Evolutionary conservation across 2,113 vertebrate species (phyloP).

Genomic region (Campylorhamphus procurvoides): DNA sequence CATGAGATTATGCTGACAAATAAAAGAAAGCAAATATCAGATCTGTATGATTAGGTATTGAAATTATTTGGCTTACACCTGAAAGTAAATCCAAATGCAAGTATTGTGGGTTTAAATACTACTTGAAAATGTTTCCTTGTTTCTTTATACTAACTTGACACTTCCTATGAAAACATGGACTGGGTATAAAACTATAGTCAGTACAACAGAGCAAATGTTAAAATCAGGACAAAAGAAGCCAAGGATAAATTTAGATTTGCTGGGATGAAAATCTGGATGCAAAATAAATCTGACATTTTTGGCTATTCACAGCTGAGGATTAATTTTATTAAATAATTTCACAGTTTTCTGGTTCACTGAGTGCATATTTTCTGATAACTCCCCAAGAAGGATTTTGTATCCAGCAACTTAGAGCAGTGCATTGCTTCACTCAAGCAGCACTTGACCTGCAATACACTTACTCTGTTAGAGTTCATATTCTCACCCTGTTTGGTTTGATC

Average conservation of each 20-base stretch:
- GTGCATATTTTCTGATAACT: constrained; percentile 27
- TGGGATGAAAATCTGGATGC: constrained; percentile 47
- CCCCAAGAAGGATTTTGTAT: not conserved
- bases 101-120: not conserved
- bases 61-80: not conserved
- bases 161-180: not conserved
- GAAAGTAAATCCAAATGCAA: not conserved
- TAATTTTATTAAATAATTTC: constrained; percentile 53
- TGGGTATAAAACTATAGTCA: not conserved
- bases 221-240: constrained; percentile 10
- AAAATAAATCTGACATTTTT: constrained; percentile 54
- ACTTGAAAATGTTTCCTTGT: not conserved
- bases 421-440: not conserved
- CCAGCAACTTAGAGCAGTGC: not conserved
- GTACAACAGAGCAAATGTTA: constrained; percentile 5
- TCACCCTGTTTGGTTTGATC: constrained; percentile 42
- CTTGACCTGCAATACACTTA: constrained; percentile 19
- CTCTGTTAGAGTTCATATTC: constrained; percentile 24
- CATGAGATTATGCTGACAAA: not conserved
- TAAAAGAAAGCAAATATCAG: not conserved
- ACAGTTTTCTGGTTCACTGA: constrained; percentile 34
- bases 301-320: constrained; percentile 40
- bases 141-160: constrained; percentile 23
- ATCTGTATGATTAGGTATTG: not conserved
- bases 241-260: constrained; percentile 45